Evolutionary conservation across 64 coral and sea anemone genomes (phyloP).

Genomic region (Pocillopora damicornis): DNA sequence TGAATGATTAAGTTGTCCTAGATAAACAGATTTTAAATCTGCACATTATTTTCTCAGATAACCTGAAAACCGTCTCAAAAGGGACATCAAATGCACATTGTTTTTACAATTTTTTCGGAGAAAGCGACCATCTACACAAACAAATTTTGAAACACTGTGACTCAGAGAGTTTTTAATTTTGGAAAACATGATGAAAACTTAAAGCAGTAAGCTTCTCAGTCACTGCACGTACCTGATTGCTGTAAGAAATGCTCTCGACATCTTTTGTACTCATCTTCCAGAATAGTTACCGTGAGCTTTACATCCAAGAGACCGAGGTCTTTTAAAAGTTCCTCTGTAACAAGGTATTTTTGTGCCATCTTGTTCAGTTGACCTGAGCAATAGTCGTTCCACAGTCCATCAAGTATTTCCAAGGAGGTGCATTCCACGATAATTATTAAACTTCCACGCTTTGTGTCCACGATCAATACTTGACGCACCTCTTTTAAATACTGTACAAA

Average conservation of each 20-base stretch:
- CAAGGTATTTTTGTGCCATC: conserved; percentile 1
- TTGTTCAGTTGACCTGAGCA: conserved; percentile 12
- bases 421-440: neutral
- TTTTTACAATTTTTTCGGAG: too few species aligned
- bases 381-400: conserved; percentile 6
- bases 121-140: too few species aligned
- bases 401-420: neutral
- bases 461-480: neutral
- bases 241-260: neutral
- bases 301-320: neutral
- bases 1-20: too few species aligned
- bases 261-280: neutral
- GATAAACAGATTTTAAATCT: too few species aligned
- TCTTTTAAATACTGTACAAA: neutral
- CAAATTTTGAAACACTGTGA: too few species aligned
- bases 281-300: neutral
- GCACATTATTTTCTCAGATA: too few species aligned
- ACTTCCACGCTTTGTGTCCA: neutral
- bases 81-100: too few species aligned
- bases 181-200: too few species aligned
- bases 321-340: neutral
- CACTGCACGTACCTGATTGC: neutral
- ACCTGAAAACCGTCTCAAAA: too few species aligned
- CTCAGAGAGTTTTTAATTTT: too few species aligned
- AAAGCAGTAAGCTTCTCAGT: too few species aligned